Evolutionary conservation across 2,888 invertebrate species (phyloP).

Genomic region (Lochmaea capreae): DNA sequence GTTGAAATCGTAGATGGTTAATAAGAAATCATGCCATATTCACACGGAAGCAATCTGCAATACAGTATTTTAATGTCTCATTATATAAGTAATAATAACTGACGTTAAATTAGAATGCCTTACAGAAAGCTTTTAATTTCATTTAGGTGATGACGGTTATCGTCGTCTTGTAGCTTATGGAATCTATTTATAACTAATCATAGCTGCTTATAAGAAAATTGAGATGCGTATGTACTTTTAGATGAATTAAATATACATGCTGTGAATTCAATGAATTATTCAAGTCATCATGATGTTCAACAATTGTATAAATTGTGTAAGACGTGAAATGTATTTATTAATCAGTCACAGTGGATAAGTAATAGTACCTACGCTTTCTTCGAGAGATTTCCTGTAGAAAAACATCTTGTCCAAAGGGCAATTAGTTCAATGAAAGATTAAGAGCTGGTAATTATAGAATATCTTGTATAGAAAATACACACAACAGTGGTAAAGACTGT

Average conservation of each 20-base stretch:
- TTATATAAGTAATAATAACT: no score
- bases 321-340: not conserved
- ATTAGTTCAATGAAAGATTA: not conserved
- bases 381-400: not conserved
- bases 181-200: not conserved
- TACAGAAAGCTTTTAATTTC: not conserved
- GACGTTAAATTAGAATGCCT: not conserved
- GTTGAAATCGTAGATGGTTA: no score
- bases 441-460: not conserved
- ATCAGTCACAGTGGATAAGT: not conserved
- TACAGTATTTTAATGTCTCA: no score
- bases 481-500: no score
- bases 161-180: not conserved
- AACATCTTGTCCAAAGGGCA: not conserved
- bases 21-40: no score
- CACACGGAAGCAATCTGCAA: no score
- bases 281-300: not conserved
- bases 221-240: not conserved
- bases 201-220: not conserved
- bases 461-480: no score
- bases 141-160: not conserved
- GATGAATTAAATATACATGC: not conserved
- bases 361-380: not conserved
- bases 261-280: slow-evolving; percentile 5
- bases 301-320: slow-evolving; percentile 1